Percentiles rank a stretch among this genome's conserved stretches.
Conservation (phyloP, 1,140 invertebrate species). For the Phymorhynchus buccinoides region DNA sequence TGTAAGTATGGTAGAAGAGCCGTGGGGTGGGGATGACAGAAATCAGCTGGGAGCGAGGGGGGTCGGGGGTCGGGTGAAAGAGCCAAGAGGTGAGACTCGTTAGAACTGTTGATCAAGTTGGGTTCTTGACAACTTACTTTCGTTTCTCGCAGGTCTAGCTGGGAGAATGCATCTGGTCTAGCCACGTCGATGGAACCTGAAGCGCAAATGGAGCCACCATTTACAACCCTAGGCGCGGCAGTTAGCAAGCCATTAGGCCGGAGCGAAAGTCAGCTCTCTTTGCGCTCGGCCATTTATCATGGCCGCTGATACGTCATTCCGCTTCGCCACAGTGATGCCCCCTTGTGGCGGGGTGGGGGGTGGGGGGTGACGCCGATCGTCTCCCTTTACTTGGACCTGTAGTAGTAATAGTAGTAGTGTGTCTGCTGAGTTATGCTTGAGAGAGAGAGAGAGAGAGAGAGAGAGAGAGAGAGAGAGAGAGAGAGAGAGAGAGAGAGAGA, state of each 20-base stretch:
- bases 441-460: no score
- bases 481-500: no score
- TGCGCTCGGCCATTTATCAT: background rate
- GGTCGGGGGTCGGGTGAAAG: background rate
- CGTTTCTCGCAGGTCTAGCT: background rate
- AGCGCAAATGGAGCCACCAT: background rate
- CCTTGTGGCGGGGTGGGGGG: background rate
- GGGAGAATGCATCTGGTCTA: no score
- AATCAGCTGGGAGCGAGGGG: no score
- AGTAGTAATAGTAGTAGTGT: no score
- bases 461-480: no score
- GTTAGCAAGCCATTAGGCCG: background rate
- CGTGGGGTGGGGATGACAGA: no score
- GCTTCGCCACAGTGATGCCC: background rate
- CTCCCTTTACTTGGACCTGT: background rate
- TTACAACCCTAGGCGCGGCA: background rate
- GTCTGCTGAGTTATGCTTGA: no score
- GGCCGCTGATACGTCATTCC: background rate
- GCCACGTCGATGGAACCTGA: no score
- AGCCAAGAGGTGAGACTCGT: background rate
- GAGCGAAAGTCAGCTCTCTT: background rate
- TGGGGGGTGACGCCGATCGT: background rate
- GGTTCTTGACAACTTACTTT: constrained; percentile 1
- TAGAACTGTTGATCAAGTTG: background rate
- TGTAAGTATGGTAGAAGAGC: no score